A percentile compares a stretch with the other conserved stretches of the same genome.
Conservation (phyloP, 2,797 vertebrate genomes). For the Pogonophryne albipinna region DNA sequence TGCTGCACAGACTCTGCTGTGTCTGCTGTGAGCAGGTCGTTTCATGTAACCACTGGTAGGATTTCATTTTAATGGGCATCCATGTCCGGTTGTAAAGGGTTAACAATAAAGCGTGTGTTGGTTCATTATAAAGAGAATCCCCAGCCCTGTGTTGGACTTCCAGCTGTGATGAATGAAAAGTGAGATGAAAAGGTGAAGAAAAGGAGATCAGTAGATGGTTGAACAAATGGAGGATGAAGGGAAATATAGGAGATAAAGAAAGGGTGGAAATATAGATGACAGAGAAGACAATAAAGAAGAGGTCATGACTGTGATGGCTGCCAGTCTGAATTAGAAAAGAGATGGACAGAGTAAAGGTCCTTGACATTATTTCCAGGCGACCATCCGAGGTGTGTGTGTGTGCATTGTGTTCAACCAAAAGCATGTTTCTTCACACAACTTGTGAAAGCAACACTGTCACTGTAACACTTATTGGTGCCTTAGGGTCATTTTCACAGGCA, state of each 20-base stretch:
- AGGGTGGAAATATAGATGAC: neutral
- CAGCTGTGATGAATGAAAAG: conserved; percentile 9
- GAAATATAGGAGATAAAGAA: neutral
- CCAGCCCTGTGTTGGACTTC: conserved; percentile 3
- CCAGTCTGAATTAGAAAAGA: conserved; percentile 36
- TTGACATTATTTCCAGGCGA: neutral
- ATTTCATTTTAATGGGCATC: conserved; percentile 46
- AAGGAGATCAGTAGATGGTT: conserved; percentile 3
- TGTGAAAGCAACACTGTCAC: conserved; percentile 37
- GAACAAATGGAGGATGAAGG: neutral
- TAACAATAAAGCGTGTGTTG: conserved; percentile 22
- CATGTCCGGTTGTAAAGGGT: conserved; percentile 27
- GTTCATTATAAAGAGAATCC: neutral
- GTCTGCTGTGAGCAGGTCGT: conserved; percentile 8
- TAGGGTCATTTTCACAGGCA: conserved; percentile 40
- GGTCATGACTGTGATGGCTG: conserved; percentile 32
- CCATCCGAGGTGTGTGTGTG: neutral
- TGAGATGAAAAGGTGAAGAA: conserved; percentile 1
- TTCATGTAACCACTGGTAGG: conserved; percentile 32
- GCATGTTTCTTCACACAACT: conserved; percentile 16
- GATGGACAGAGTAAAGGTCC: conserved; percentile 3
- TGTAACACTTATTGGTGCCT: conserved; percentile 16
- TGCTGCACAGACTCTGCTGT: conserved; percentile 35
- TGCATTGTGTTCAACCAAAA: conserved; percentile 1
- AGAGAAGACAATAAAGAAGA: conserved; percentile 14